phyloP scores from a whole-genome alignment of 2,888 invertebrate genomes.

The Neoascia interrupta region DNA sequence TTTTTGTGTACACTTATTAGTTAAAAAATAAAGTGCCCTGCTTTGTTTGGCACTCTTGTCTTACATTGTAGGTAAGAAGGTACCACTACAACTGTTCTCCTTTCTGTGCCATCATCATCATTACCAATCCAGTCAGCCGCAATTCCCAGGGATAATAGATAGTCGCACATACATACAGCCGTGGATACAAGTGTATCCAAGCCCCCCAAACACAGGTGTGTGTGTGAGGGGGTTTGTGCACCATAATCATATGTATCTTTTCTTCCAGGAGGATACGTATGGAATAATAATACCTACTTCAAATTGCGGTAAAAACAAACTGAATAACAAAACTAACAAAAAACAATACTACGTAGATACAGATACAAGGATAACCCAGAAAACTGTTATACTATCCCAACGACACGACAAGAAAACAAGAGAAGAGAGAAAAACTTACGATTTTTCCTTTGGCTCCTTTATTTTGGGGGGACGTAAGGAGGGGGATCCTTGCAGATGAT shows the following conservation, averaged over 20 bases:
- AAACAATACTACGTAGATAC: not conserved
- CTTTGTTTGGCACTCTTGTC: constrained; percentile 15
- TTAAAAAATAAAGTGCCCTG: no score
- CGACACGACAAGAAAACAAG: not conserved
- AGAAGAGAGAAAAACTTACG: constrained; percentile 48
- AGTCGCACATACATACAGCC: constrained; percentile 24
- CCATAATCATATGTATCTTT: constrained; percentile 29
- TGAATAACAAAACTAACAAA: constrained; percentile 14
- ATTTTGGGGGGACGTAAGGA: not conserved
- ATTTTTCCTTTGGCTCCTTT: constrained; percentile 13
- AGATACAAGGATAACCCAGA: not conserved
- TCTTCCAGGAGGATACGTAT: constrained; percentile 21
- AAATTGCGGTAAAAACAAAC: constrained; percentile 49
- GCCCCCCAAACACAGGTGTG: not conserved
- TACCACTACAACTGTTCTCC: constrained; percentile 5
- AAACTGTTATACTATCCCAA: constrained; percentile 45
- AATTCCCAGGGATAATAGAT: constrained; percentile 44
- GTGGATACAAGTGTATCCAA: constrained; percentile 4
- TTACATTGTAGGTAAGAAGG: constrained; percentile 12
- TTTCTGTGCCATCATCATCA: constrained; percentile 7
- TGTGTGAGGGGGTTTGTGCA: constrained; percentile 11
- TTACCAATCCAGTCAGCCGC: constrained; percentile 44
- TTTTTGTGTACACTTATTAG: no score
- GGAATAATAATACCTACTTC: constrained; percentile 35
- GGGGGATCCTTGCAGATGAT: constrained; percentile 55